A percentile compares a stretch with the other conserved stretches of the same genome.
phyloP scores from a whole-genome alignment of 2,797 vertebrate genomes.

The Pogoniulus pusillus region DNA sequence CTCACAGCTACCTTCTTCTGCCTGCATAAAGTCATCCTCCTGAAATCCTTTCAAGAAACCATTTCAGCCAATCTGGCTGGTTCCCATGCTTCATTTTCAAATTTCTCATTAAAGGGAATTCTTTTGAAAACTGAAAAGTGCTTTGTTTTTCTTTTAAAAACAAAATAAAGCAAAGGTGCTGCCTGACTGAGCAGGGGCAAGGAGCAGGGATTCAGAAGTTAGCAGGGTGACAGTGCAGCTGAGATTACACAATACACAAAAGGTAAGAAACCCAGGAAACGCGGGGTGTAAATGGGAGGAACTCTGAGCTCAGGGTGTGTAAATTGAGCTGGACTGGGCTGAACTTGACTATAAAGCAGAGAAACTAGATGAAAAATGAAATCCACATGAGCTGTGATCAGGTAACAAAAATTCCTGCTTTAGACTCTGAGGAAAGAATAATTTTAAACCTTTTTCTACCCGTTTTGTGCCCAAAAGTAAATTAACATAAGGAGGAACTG shows the following conservation, averaged over 20 bases:
- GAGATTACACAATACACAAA: slow-evolving; percentile 17
- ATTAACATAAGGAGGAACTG: background rate
- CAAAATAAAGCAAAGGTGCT: background rate
- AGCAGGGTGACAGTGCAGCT: background rate
- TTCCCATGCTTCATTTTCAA: background rate
- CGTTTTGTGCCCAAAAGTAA: background rate
- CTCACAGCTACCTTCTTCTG: background rate
- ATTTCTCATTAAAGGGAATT: slow-evolving; percentile 7
- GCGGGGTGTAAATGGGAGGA: background rate
- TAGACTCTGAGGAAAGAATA: background rate
- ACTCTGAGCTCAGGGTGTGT: background rate
- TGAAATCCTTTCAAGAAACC: background rate
- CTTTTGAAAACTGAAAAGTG: background rate
- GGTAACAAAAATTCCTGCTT: background rate
- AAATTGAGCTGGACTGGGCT: background rate
- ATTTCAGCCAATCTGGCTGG: background rate
- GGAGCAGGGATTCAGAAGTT: background rate
- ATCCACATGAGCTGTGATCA: background rate
- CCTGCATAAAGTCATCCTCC: background rate
- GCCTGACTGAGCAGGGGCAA: background rate
- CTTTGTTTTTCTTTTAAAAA: background rate
- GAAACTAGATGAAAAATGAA: background rate
- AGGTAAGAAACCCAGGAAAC: slow-evolving; percentile 28
- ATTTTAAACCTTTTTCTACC: background rate
- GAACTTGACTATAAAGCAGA: background rate